These are phyloP conservation scores for Hypsibius dujardini DNA, from an alignment of 1,140 invertebrate species.

Conservation along the genomic window DNA sequence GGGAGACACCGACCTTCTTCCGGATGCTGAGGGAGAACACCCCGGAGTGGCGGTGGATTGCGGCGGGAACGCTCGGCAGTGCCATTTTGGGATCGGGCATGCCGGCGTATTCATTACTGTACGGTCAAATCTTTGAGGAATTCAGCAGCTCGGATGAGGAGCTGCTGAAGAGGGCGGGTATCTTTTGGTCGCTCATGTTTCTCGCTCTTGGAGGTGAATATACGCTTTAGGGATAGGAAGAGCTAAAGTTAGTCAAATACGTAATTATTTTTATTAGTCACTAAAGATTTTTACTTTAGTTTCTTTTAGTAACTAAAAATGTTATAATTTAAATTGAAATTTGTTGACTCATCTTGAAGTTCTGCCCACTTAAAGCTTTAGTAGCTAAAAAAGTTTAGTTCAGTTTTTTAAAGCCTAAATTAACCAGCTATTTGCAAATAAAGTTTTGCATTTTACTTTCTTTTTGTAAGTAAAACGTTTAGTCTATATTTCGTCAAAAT, in stretches of 20 bases:
- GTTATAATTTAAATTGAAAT: too few relatives aligned
- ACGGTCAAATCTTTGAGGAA: constrained; percentile 26
- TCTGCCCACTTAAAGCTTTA: constrained; percentile 30
- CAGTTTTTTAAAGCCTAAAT: constrained; percentile 17
- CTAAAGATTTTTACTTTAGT: too few relatives aligned
- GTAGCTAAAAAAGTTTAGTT: background rate
- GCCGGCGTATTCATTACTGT: constrained; percentile 25
- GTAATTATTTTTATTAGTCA: too few relatives aligned
- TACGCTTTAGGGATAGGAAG: constrained; percentile 25
- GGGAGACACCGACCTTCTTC: constrained; percentile 22
- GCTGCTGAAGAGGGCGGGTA: constrained; percentile 32
- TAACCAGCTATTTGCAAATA: too few relatives aligned
- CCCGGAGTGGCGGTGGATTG: constrained; percentile 23
- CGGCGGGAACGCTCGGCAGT: constrained; percentile 22
- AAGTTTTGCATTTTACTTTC: too few relatives aligned
- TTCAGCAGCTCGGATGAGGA: constrained; percentile 34
- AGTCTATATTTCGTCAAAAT: too few relatives aligned
- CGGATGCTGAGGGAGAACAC: constrained; percentile 23
- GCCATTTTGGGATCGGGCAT: constrained; percentile 24
- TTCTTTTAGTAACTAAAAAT: too few relatives aligned
- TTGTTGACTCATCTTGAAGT: too few relatives aligned
- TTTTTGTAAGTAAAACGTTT: too few relatives aligned
- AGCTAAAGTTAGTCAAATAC: constrained; percentile 33
- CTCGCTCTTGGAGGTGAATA: constrained; percentile 34
- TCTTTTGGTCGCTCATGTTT: constrained; percentile 42